Conservation (phyloP, 2,113 vertebrate genomes). For the Myrmecobius fasciatus region DNA sequence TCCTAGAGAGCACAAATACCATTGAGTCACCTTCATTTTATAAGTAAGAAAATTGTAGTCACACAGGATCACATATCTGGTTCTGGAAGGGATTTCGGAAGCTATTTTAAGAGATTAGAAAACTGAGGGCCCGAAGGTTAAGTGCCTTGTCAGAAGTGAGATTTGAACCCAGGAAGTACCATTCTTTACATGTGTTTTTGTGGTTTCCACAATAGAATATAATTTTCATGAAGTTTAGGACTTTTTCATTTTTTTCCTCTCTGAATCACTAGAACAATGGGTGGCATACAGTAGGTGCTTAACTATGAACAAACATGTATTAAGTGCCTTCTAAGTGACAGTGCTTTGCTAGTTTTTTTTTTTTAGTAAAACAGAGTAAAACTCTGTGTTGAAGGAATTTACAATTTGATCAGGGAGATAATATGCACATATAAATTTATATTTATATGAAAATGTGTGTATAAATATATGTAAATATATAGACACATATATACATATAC, state of each 20-base stretch:
- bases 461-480: neutral
- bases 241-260: neutral
- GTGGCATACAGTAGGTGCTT: neutral
- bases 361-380: neutral
- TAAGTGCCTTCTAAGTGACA: neutral
- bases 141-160: neutral
- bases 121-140: neutral
- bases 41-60: neutral
- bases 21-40: neutral
- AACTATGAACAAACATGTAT: neutral
- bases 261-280: too few species aligned
- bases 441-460: neutral
- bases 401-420: neutral
- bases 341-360: neutral
- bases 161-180: neutral
- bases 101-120: neutral
- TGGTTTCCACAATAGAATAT: neutral
- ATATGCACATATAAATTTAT: too few species aligned
- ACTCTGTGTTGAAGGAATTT: neutral
- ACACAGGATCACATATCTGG: neutral
- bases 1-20: neutral
- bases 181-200: neutral
- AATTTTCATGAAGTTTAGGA: neutral
- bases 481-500: too few species aligned
- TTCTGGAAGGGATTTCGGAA: neutral